phyloP scores from a whole-genome alignment of 1,140 invertebrate species.

The Eulimnadia texana region DNA sequence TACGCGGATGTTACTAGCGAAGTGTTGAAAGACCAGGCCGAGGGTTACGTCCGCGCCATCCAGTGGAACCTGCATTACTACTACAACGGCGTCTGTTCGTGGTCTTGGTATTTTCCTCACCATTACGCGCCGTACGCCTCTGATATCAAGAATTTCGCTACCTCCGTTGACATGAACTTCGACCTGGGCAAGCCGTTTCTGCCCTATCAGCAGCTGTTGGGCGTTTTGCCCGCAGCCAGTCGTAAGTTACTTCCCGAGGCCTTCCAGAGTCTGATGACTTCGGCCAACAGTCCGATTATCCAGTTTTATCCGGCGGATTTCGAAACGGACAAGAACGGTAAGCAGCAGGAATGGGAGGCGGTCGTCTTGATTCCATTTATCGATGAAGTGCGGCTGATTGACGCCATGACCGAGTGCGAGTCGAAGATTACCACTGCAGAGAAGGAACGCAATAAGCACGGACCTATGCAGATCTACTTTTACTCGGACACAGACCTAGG shows the following conservation, averaged over 20 bases:
- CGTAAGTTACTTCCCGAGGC: conserved; percentile 57
- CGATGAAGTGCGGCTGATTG: conserved; percentile 58
- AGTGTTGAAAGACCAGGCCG: conserved; percentile 60
- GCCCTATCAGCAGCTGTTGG: conserved; percentile 88
- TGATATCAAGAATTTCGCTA: conserved; percentile 66
- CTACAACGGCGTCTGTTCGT: conserved; percentile 87
- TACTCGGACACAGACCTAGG: conserved; percentile 44
- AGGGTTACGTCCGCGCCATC: conserved; percentile 76
- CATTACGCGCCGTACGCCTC: conserved; percentile 94
- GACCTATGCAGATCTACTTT: conserved; percentile 66
- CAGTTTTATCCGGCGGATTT: conserved; percentile 85
- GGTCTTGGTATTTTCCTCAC: conserved; percentile 95
- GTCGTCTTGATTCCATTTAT: conserved; percentile 95
- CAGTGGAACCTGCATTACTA: conserved; percentile 97
- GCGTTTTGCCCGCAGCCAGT: conserved; percentile 71
- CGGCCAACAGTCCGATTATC: conserved; percentile 63
- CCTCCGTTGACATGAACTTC: conserved; percentile 42
- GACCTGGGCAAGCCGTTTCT: conserved; percentile 75
- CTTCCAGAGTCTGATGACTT: conserved; percentile 69
- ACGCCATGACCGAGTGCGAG: conserved; percentile 60
- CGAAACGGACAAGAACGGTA: conserved; percentile 56
- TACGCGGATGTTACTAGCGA: conserved; percentile 55
- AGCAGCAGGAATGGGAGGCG: conserved; percentile 93
- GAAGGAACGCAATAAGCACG: conserved; percentile 57
- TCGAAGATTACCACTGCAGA: conserved; percentile 53